Conservation (phyloP, 2,888 invertebrate species). For the Drosophila rellima region DNA sequence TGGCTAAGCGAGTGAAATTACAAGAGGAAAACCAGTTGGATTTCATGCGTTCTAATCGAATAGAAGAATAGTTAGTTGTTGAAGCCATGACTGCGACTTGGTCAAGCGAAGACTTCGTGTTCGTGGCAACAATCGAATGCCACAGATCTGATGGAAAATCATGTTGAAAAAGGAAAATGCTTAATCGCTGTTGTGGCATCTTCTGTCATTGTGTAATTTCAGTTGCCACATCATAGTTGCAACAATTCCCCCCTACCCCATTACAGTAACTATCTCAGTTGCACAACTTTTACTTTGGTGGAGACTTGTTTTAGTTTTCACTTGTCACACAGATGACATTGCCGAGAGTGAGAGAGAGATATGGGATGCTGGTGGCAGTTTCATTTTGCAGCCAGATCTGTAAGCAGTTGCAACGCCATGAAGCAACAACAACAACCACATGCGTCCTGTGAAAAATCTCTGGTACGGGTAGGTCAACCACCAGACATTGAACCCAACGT, state of each 20-base stretch:
- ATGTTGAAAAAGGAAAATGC: constrained; percentile 3
- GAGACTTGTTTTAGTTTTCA: constrained; percentile 62
- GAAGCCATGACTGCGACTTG: constrained; percentile 2
- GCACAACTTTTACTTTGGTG: constrained; percentile 72
- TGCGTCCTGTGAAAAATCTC: constrained; percentile 60
- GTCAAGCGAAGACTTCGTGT: constrained; percentile 7
- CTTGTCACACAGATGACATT: constrained; percentile 61
- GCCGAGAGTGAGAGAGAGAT: neutral
- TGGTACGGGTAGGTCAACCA: constrained; percentile 83
- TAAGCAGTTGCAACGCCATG: constrained; percentile 41
- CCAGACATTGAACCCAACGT: constrained; percentile 82
- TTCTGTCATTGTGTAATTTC: constrained; percentile 29
- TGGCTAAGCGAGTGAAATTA: constrained; percentile 55
- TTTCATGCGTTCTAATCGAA: constrained; percentile 36
- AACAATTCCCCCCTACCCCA: neutral
- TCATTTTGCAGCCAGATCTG: constrained; percentile 24
- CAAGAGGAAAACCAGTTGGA: constrained; percentile 60
- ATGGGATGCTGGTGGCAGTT: constrained; percentile 11
- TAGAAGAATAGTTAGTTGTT: neutral
- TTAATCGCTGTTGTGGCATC: constrained; percentile 8
- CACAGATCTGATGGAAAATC: constrained; percentile 10
- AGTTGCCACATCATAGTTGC: constrained; percentile 2
- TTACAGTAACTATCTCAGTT: constrained; percentile 42
- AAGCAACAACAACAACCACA: constrained; percentile 63
- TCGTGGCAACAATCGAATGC: constrained; percentile 13